Evolutionary conservation across 2,797 vertebrate species (phyloP), one percentile per base, ranked within the genome.

Genomic region (Amniataba percoides): DNA sequence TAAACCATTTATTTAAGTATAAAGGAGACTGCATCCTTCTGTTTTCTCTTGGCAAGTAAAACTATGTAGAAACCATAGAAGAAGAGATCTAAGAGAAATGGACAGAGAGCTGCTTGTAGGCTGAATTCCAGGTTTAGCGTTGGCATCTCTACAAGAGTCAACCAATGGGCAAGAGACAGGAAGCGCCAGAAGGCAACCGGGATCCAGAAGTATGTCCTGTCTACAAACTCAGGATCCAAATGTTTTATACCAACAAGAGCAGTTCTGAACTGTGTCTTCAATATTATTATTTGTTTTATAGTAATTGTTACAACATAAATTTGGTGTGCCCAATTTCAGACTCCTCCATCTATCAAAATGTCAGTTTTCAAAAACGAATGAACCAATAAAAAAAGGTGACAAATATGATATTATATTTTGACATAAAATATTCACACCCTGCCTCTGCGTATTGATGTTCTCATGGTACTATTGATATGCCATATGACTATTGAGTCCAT

Each of bases 381-480:
- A 55, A 62, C n/a, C n/a, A 58, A n/a, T n/a, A 43, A 64, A 61
- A 25, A 39, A 1, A 2, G 3, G 0, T 65, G 58, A 82, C 9
- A 43, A 56, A 64, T 16, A 15, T 52, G 16, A 52, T 57, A 71
- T 52, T 49, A 48, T 39, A 39, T 56, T 48, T 65, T 49, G 19
- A 36, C 11, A 69, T 81, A 5, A 71, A 80, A 74, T 63, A 84
- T 84, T 74, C 39, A 78, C 19, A 75, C 23, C 1, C 12, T 12
- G 49, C 25, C 12, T 63, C 59, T 40, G 60, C 0, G 2, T 62
- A 25, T 61, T 39, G 8, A 73, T n/a, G 57, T 46, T 56, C 69
- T 62, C 31, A 63, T 19, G 51, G 40, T 36, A 46, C 25, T 73
- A 65, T 8, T 64, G 60, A 77, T 59, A 72, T 71, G 60, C 48